These are phyloP conservation scores for Cotesia typhae DNA, from an alignment of 1,140 invertebrate species.

Conservation along the genomic window DNA sequence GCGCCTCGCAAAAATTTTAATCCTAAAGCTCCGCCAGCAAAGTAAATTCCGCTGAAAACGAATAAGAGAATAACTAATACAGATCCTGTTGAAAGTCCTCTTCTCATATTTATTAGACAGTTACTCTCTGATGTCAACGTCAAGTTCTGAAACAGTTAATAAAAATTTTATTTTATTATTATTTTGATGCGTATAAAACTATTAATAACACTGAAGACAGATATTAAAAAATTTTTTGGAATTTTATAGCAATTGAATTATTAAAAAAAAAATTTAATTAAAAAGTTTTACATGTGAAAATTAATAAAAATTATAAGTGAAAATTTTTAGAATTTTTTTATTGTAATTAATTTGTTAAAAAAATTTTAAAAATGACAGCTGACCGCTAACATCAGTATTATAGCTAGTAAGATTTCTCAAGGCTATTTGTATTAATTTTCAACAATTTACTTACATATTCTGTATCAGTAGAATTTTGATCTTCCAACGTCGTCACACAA, in stretches of 20 bases:
- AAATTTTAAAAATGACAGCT: too few relatives aligned
- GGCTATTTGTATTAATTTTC: neutral
- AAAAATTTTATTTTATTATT: conserved; percentile 7
- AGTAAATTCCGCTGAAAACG: conserved; percentile 49
- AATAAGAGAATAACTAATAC: conserved; percentile 53
- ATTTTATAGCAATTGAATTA: too few relatives aligned
- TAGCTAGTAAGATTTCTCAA: neutral
- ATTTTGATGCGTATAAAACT: neutral
- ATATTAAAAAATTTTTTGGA: too few relatives aligned
- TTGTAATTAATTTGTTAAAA: too few relatives aligned
- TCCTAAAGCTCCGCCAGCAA: conserved; percentile 52
- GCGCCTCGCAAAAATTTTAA: conserved; percentile 58
- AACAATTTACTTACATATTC: neutral
- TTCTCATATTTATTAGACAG: conserved; percentile 34
- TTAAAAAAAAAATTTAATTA: too few relatives aligned
- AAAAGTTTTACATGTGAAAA: too few relatives aligned
- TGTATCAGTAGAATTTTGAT: neutral
- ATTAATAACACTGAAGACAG: too few relatives aligned
- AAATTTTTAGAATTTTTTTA: too few relatives aligned
- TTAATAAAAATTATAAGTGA: too few relatives aligned
- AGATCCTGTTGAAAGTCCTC: conserved; percentile 52
- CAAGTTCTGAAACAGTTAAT: conserved; percentile 41
- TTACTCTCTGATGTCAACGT: conserved; percentile 32
- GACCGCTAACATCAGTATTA: neutral
- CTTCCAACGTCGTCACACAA: neutral